Percentiles rank a stretch among this genome's conserved stretches.
Evolutionary conservation across 1,140 invertebrate genomes (phyloP).

Genomic region (Drosophila rhopaloa): DNA sequence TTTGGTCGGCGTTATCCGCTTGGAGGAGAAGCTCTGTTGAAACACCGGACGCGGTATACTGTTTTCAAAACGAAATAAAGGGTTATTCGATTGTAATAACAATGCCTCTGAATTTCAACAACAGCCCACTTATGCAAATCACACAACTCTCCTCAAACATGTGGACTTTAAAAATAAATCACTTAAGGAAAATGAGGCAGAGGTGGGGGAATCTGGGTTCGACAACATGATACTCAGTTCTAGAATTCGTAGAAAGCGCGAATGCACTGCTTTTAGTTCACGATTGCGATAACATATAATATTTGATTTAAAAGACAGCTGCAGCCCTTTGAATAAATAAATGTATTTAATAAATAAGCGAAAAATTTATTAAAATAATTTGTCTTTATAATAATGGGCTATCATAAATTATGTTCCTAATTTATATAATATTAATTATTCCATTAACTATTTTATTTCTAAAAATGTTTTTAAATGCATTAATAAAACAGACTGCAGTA

Average conservation of each 20-base stretch:
- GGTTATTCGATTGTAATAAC: conserved; percentile 34
- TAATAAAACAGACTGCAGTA: too few species aligned
- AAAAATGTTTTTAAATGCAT: too few species aligned
- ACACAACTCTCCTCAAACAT: conserved; percentile 27
- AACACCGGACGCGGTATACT: conserved; percentile 85
- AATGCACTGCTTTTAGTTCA: not conserved
- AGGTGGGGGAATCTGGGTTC: conserved; percentile 14
- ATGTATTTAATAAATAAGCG: too few species aligned
- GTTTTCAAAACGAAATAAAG: conserved; percentile 37
- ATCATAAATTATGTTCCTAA: too few species aligned
- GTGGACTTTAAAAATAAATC: conserved; percentile 54
- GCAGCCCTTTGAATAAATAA: not conserved
- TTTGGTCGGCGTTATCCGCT: conserved; percentile 74
- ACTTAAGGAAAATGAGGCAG: conserved; percentile 14
- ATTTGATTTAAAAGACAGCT: too few species aligned
- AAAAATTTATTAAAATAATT: too few species aligned
- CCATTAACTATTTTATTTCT: too few species aligned
- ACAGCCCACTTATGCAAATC: conserved; percentile 49
- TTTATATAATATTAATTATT: too few species aligned
- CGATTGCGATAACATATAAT: not conserved
- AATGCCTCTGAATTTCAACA: conserved; percentile 16
- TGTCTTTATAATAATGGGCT: too few species aligned
- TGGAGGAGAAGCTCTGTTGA: conserved; percentile 81
- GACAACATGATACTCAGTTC: conserved; percentile 16
- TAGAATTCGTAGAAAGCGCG: not conserved